Base-by-base conservation (phyloP, 2,113 vertebrate genomes). In the Cercopithecus mona region DNA sequence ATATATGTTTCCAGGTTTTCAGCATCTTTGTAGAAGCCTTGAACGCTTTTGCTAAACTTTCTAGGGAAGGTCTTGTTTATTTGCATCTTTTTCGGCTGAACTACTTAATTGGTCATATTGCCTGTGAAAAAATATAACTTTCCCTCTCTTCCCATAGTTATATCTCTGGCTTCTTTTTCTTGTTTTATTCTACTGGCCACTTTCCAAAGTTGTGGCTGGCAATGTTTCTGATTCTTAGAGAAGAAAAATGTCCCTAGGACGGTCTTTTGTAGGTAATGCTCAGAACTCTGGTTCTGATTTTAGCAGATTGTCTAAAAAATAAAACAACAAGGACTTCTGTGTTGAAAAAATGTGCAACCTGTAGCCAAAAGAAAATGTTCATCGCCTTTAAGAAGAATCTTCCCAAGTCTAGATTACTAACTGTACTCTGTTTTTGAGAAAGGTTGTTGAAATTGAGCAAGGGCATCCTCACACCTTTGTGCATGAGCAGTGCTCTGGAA, bases 401-500 rank as follows among this genome's bases (percentile, higher is more conserved):
- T 50, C 25, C 80, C 23, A 70, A 20, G 0, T n/a, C 80, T 38
- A 5, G 22, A 23, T 55, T 50, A 35, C 20, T 17, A 50, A 17
- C 30, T 23, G 18, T 25, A 18, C 30, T 78, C 57, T 43, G 64
- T 52, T 40, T 45, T 52, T 38, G 80, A 61, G 57, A 38, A 75
- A 5, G 23, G 57, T 4, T 38, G 27, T 78, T 43, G 30, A 57
- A 55, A 8, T 32, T 20, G 3, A 7, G 10, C 61, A 8, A 59
- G 57, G 23, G 4, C 23, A 2, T 11, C 27, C 30, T 35, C 38
- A 50, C 61, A 48, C 17, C 3, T 3, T 8, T 17, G 2, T 82
- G 14, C 27, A 22, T 17, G 13, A 70, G 25, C 6, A 0, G 2
- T 57, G 1, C 0, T 8, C 8, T 23, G 9, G 18, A 70, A 30